A percentile compares a stretch with the other conserved stretches of the same genome.
Evolutionary conservation across 2,113 vertebrate genomes (phyloP).

Genomic region (Pelvicachromis taeniatus): DNA sequence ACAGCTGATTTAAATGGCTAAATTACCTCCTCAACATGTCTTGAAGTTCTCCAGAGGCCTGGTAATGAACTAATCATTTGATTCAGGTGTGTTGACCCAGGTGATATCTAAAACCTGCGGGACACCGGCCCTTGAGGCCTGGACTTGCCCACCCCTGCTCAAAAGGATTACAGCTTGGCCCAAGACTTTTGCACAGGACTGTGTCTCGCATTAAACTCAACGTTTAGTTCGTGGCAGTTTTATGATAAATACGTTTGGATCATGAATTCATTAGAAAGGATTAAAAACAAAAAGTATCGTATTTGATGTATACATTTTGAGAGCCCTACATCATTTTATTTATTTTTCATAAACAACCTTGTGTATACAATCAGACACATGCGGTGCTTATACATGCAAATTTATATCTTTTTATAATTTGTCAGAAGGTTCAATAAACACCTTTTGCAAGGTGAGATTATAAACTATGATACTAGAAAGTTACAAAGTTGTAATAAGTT

Average conservation of each 20-base stretch:
- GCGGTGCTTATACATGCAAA: not conserved
- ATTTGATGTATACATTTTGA: not conserved
- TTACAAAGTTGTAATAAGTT: not conserved
- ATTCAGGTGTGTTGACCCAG: too few relatives aligned
- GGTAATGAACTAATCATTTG: too few relatives aligned
- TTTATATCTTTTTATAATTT: not conserved
- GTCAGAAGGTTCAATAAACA: not conserved
- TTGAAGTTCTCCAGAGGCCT: too few relatives aligned
- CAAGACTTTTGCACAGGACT: not conserved
- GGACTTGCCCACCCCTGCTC: too few relatives aligned
- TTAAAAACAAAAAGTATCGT: too few relatives aligned
- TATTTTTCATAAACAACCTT: not conserved
- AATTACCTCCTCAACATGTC: too few relatives aligned
- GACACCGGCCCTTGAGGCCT: too few relatives aligned
- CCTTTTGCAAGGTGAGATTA: not conserved
- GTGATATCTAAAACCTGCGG: too few relatives aligned
- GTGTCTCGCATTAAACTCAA: not conserved
- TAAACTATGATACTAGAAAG: not conserved
- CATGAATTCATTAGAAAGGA: not conserved
- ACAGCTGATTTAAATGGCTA: too few relatives aligned
- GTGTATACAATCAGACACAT: not conserved
- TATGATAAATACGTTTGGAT: not conserved
- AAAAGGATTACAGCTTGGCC: not conserved
- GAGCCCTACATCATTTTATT: not conserved
- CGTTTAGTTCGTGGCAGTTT: not conserved